Percentiles rank a stretch among this genome's conserved stretches.
phyloP scores from a whole-genome alignment of 2,113 vertebrate genomes.

The Theristicus caerulescens region DNA sequence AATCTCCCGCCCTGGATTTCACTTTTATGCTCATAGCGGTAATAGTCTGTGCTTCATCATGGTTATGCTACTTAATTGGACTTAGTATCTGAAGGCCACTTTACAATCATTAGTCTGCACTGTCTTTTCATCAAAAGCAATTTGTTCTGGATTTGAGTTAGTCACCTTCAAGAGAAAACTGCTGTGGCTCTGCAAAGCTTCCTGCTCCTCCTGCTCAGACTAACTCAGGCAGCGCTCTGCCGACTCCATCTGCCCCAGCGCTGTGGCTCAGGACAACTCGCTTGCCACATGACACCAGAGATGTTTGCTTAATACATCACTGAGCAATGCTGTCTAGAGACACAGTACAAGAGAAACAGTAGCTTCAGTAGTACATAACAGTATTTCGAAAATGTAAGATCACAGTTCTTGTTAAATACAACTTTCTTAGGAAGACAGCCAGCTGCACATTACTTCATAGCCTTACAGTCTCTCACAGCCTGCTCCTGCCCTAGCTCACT shows the following conservation, averaged over 20 bases:
- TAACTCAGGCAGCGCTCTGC: background rate
- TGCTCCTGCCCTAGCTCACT: background rate
- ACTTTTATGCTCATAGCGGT: background rate
- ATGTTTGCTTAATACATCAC: background rate
- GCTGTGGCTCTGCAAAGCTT: background rate
- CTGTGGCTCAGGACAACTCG: background rate
- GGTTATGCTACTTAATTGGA: background rate
- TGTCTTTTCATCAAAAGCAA: background rate
- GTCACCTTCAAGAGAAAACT: background rate
- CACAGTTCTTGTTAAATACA: background rate
- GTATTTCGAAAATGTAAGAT: background rate
- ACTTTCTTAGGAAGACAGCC: background rate
- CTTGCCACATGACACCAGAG: background rate
- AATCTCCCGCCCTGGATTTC: background rate
- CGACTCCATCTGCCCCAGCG: background rate
- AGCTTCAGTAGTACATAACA: background rate
- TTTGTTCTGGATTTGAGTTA: background rate
- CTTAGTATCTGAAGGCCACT: background rate
- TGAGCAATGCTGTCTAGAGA: background rate
- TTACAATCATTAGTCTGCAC: background rate
- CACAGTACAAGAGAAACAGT: background rate
- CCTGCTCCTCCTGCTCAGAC: background rate
- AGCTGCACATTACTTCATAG: conserved; percentile 18
- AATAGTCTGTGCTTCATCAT: background rate
- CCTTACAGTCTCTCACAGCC: background rate